These are phyloP conservation scores for Cardinalis cardinalis DNA, from an alignment of 2,113 vertebrate genomes.

Conservation along the genomic window DNA sequence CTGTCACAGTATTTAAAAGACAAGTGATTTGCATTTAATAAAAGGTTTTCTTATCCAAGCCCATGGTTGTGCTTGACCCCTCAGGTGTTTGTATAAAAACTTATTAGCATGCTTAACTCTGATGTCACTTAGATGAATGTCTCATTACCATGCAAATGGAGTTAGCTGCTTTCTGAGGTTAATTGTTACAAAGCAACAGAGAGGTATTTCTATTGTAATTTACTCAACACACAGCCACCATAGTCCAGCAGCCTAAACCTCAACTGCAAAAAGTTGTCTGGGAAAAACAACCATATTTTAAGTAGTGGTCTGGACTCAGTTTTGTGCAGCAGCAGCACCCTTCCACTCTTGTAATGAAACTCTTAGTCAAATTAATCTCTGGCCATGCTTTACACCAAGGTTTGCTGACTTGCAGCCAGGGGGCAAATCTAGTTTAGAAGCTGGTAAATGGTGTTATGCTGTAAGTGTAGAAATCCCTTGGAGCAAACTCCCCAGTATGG, in stretches of 20 bases:
- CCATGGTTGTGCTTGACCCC: constrained; percentile 39
- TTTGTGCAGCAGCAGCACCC: background rate
- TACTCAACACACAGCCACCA: background rate
- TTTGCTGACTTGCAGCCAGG: constrained; percentile 22
- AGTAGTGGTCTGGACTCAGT: background rate
- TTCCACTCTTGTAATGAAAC: background rate
- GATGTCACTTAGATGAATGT: constrained; percentile 14
- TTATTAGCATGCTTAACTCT: constrained; percentile 48
- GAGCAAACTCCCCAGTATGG: background rate
- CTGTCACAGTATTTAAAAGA: constrained; percentile 8
- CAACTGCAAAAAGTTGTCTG: background rate
- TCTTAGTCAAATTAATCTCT: background rate
- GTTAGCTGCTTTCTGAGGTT: constrained; percentile 18
- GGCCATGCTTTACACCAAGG: background rate
- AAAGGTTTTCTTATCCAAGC: constrained; percentile 34
- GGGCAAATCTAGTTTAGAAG: constrained; percentile 34
- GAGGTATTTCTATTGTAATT: background rate
- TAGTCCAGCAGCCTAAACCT: background rate
- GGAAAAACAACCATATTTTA: background rate
- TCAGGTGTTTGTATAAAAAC: constrained; percentile 60
- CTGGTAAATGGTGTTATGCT: constrained; percentile 38
- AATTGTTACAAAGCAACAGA: constrained; percentile 44
- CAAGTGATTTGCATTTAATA: constrained; percentile 60
- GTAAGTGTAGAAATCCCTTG: constrained; percentile 14
- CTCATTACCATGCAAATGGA: constrained; percentile 62